A percentile compares a stretch with the other conserved stretches of the same genome.
Evolutionary conservation across 2,888 invertebrate genomes (phyloP).

Genomic region (Leucozona laternaria): DNA sequence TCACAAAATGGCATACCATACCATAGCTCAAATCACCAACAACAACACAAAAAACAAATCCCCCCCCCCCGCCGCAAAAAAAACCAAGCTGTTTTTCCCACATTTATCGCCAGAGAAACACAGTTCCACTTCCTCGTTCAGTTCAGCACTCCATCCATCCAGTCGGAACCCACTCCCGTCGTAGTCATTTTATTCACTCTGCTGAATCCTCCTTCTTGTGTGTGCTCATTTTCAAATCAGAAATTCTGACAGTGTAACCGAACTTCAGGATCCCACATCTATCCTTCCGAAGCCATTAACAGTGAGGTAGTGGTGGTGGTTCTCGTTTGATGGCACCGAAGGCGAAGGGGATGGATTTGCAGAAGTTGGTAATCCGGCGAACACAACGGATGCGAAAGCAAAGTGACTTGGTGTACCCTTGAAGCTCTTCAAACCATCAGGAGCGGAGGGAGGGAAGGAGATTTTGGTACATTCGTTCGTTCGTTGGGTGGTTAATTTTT

Average conservation of each 20-base stretch:
- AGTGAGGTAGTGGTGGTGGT: constrained; percentile 20
- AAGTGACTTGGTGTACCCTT: constrained; percentile 71
- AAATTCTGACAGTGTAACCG: constrained; percentile 74
- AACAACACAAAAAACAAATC: not conserved
- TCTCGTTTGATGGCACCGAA: not conserved
- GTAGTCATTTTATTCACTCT: constrained; percentile 57
- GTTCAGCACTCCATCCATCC: constrained; percentile 25
- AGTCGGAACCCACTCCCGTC: constrained; percentile 25
- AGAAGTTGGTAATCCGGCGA: constrained; percentile 35
- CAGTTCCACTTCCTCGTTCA: constrained; percentile 63
- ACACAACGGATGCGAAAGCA: constrained; percentile 63
- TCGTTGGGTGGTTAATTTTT: not conserved
- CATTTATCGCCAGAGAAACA: constrained; percentile 72
- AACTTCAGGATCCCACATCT: constrained; percentile 75
- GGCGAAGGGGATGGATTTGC: constrained; percentile 9
- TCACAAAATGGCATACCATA: constrained; percentile 12
- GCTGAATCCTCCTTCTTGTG: constrained; percentile 43
- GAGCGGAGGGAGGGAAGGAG: not conserved
- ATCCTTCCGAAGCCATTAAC: constrained; percentile 74
- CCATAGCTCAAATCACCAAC: constrained; percentile 3
- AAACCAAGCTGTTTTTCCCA: constrained; percentile 72
- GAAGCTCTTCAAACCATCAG: constrained; percentile 39
- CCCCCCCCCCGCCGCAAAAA: not conserved
- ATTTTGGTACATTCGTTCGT: constrained; percentile 32
- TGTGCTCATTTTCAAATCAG: constrained; percentile 74